phyloP scores from a whole-genome alignment of 2,888 invertebrate species.

The Ceratothoa steindachneri region DNA sequence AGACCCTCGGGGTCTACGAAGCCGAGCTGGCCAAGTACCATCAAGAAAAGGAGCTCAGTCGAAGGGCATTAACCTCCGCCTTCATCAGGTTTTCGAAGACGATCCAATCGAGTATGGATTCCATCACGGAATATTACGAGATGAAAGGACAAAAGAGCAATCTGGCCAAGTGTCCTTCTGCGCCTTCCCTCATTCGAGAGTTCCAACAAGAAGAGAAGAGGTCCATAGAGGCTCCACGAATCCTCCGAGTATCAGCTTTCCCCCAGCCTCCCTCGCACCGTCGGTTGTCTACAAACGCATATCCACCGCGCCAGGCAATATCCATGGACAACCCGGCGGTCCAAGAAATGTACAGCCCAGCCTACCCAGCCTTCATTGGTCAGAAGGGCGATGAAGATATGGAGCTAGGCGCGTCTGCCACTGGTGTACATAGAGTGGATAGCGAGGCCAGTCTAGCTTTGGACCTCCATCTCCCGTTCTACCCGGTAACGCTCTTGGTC shows the following conservation, averaged over 20 bases:
- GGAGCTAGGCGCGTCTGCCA: slow-evolving; percentile 52
- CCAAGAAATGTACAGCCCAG: slow-evolving; percentile 35
- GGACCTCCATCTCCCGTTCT: slow-evolving; percentile 66
- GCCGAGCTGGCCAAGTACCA: slow-evolving; percentile 13
- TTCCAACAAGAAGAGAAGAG: slow-evolving; percentile 38
- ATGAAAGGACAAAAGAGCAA: slow-evolving; percentile 24
- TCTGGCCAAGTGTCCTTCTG: slow-evolving; percentile 60
- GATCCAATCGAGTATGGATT: slow-evolving; percentile 51
- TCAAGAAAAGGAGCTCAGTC: slow-evolving; percentile 52
- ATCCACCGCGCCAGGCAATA: slow-evolving; percentile 72
- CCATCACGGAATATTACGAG: slow-evolving; percentile 43
- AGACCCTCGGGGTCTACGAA: slow-evolving; percentile 29
- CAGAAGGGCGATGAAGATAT: slow-evolving; percentile 56
- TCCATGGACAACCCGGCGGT: slow-evolving; percentile 67
- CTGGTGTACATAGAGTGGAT: slow-evolving; percentile 46
- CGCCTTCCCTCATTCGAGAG: slow-evolving; percentile 57
- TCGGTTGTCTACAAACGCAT: slow-evolving; percentile 60
- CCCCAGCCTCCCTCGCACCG: slow-evolving; percentile 59
- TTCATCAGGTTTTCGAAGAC: slow-evolving; percentile 58
- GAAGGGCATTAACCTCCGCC: slow-evolving; percentile 56
- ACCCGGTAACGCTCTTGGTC: slow-evolving; percentile 58
- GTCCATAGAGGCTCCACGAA: slow-evolving; percentile 36
- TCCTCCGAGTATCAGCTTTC: slow-evolving; percentile 54
- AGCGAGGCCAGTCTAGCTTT: slow-evolving; percentile 68
- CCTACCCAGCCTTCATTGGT: slow-evolving; percentile 49